These are phyloP conservation scores for Teleiodes luculella DNA, from an alignment of 2,888 invertebrate species.

Conservation along the genomic window DNA sequence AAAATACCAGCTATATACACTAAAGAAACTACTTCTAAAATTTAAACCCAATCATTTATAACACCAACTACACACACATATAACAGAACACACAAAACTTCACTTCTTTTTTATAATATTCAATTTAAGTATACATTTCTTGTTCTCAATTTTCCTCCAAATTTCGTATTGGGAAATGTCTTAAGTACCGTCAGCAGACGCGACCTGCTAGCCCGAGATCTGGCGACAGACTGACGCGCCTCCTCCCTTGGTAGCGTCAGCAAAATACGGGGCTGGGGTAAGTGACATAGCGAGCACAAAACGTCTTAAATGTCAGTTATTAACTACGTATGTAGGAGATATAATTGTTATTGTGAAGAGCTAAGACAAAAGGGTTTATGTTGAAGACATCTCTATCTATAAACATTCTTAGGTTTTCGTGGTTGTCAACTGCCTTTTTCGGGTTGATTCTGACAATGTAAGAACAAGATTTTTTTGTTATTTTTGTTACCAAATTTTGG, in stretches of 20 bases:
- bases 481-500: too few relatives aligned
- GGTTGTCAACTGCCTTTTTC: too few relatives aligned
- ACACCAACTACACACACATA: not conserved
- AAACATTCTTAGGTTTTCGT: too few relatives aligned
- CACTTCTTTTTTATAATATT: not conserved
- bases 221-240: slow-evolving; percentile 3
- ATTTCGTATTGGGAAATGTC: not conserved
- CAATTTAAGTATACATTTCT: not conserved
- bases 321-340: not conserved
- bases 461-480: too few relatives aligned
- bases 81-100: not conserved
- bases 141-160: not conserved
- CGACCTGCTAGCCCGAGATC: not conserved
- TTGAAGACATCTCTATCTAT: too few relatives aligned
- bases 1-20: slow-evolving; percentile 1
- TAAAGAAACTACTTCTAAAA: not conserved
- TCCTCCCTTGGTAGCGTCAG: not conserved
- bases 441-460: too few relatives aligned
- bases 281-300: not conserved
- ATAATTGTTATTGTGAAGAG: not conserved
- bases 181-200: not conserved
- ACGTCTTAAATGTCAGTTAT: not conserved
- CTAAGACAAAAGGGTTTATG: too few relatives aligned
- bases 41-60: not conserved
- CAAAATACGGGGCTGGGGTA: slow-evolving; percentile 1